A percentile compares a stretch with the other conserved stretches of the same genome.
Conservation (phyloP, 2,797 vertebrate genomes). For the Danio aesculapii region DNA sequence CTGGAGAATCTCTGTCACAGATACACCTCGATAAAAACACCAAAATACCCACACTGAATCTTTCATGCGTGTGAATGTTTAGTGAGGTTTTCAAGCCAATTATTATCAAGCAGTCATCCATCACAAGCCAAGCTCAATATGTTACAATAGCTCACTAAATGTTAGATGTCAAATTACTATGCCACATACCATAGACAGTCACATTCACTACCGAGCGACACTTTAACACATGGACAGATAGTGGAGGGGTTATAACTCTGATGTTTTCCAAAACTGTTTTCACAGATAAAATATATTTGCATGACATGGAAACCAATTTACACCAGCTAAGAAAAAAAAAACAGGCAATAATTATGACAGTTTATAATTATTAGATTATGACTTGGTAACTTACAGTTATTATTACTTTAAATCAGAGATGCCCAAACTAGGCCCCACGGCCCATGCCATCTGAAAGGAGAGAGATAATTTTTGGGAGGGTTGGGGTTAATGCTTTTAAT, state of each 20-base stretch:
- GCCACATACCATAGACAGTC: not conserved
- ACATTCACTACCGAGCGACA: not conserved
- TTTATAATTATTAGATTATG: too few species aligned
- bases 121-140: not conserved
- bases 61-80: conserved; percentile 33
- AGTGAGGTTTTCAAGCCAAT: conserved; percentile 30
- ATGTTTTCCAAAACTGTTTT: not conserved
- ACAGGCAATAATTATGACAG: too few species aligned
- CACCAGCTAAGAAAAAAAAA: too few species aligned
- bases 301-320: too few species aligned
- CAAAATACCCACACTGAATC: not conserved
- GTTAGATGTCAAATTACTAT: conserved; percentile 10
- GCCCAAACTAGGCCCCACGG: too few species aligned
- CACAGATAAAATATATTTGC: not conserved
- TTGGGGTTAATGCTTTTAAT: too few species aligned
- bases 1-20: conserved; percentile 21
- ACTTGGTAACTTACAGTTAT: too few species aligned
- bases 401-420: too few species aligned
- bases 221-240: not conserved
- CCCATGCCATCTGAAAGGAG: too few species aligned
- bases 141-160: not conserved
- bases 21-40: conserved; percentile 4
- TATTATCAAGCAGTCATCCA: conserved; percentile 27
- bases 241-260: not conserved
- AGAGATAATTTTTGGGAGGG: too few species aligned